Conservation (phyloP, 2,888 invertebrate genomes). For the Nomada ferruginata region DNA sequence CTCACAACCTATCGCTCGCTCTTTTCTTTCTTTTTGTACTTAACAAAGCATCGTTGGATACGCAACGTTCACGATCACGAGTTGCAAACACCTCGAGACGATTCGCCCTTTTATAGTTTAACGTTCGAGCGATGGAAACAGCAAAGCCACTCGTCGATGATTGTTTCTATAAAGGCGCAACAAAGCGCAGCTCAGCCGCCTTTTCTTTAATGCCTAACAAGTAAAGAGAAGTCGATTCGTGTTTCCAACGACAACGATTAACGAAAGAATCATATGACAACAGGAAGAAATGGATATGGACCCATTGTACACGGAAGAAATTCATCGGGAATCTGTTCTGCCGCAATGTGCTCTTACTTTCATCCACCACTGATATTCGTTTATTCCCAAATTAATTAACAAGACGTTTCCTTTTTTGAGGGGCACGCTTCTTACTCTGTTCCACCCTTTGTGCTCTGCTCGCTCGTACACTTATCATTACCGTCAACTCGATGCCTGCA, state of each 20-base stretch:
- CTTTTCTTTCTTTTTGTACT: background rate
- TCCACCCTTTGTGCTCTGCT: constrained; percentile 38
- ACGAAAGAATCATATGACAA: constrained; percentile 3
- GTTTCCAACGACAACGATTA: constrained; percentile 26
- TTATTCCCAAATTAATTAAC: constrained; percentile 58
- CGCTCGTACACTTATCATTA: background rate
- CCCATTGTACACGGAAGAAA: constrained; percentile 27
- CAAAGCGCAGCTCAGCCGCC: constrained; percentile 16
- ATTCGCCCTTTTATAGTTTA: constrained; percentile 10
- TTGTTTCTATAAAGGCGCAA: constrained; percentile 13
- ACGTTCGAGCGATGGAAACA: background rate
- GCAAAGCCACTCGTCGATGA: constrained; percentile 7
- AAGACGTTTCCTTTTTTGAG: constrained; percentile 30
- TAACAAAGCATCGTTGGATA: constrained; percentile 28
- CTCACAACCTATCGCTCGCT: constrained; percentile 29
- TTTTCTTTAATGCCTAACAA: constrained; percentile 35
- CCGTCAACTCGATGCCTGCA: no score
- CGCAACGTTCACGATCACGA: background rate
- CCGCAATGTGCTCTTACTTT: constrained; percentile 52
- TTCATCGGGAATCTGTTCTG: constrained; percentile 37
- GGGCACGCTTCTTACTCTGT: constrained; percentile 49
- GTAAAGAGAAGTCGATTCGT: constrained; percentile 5
- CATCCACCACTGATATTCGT: constrained; percentile 37
- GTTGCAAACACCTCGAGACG: background rate
- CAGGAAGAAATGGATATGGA: constrained; percentile 23